These are phyloP conservation scores for Drosophila stalkeri DNA, from an alignment of 2,888 invertebrate species.

Conservation along the genomic window DNA sequence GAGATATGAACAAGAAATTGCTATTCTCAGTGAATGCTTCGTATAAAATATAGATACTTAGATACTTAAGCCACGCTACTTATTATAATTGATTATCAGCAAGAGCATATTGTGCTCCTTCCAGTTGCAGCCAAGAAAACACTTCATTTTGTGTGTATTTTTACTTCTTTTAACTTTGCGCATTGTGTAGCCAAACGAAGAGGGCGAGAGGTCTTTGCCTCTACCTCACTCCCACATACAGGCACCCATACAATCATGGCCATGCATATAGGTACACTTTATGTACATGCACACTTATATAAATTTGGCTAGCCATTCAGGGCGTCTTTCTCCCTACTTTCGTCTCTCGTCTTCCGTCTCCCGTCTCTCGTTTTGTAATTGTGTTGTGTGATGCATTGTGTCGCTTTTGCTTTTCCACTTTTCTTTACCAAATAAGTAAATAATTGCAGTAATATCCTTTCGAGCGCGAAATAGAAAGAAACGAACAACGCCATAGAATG, in stretches of 20 bases:
- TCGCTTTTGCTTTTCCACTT: constrained; percentile 65
- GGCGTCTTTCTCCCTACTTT: constrained; percentile 26
- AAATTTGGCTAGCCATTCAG: constrained; percentile 55
- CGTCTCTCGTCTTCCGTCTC: constrained; percentile 28
- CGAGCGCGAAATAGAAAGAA: constrained; percentile 73
- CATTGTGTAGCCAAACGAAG: constrained; percentile 49
- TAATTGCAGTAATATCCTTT: constrained; percentile 81
- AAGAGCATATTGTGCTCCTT: constrained; percentile 25
- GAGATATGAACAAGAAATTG: not conserved
- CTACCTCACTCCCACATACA: not conserved
- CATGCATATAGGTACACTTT: constrained; percentile 37
- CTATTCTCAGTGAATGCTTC: not conserved
- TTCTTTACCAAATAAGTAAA: constrained; percentile 77
- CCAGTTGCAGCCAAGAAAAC: constrained; percentile 25
- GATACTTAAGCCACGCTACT: constrained; percentile 20
- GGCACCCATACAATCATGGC: constrained; percentile 20
- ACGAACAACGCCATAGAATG: constrained; percentile 71
- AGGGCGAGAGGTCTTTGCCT: not conserved
- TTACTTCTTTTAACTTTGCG: constrained; percentile 27
- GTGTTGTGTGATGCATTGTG: constrained; percentile 62
- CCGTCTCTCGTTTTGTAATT: constrained; percentile 46
- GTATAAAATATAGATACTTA: constrained; percentile 1
- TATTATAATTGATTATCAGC: constrained; percentile 37
- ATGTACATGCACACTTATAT: constrained; percentile 39
- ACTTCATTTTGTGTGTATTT: constrained; percentile 43